A percentile compares a stretch with the other conserved stretches of the same genome.
Conservation (phyloP, 35 echinoderm and acorn worm species). For the Eucidaris tribuloides region DNA sequence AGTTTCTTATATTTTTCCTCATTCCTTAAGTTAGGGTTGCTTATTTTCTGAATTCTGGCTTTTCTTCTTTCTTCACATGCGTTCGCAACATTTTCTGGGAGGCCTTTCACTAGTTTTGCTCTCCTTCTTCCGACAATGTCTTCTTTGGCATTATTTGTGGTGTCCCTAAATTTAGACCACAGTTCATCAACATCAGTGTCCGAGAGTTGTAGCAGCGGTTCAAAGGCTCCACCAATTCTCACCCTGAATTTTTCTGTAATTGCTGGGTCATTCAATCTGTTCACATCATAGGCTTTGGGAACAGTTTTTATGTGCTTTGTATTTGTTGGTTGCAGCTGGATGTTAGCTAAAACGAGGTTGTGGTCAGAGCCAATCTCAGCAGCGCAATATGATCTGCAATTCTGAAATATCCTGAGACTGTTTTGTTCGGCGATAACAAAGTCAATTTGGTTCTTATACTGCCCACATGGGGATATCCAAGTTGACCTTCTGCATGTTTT, state of each 20-base stretch:
- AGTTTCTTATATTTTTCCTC: too few relatives aligned
- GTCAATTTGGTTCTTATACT: constrained; percentile 12
- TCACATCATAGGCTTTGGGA: neutral
- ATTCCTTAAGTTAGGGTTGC: neutral
- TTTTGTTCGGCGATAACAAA: constrained; percentile 9
- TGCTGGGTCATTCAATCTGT: too few relatives aligned
- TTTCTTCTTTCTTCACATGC: constrained; percentile 25
- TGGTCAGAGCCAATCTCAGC: constrained; percentile 23
- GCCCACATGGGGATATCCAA: constrained; percentile 21
- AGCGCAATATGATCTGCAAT: constrained; percentile 25
- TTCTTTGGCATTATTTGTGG: neutral
- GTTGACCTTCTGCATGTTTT: neutral
- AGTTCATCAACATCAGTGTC: constrained; percentile 17
- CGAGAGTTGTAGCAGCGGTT: neutral
- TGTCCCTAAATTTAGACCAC: constrained; percentile 8
- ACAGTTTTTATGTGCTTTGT: neutral
- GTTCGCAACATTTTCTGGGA: constrained; percentile 17
- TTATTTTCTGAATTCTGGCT: neutral
- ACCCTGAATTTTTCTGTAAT: neutral
- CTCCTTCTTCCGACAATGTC: neutral
- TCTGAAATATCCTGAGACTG: neutral
- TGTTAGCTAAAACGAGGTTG: constrained; percentile 3
- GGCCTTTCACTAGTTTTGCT: constrained; percentile 8
- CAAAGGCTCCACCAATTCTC: neutral
- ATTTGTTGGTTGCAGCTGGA: neutral